Conservation (phyloP, 2,797 vertebrate genomes). For the Xenops minutus region DNA sequence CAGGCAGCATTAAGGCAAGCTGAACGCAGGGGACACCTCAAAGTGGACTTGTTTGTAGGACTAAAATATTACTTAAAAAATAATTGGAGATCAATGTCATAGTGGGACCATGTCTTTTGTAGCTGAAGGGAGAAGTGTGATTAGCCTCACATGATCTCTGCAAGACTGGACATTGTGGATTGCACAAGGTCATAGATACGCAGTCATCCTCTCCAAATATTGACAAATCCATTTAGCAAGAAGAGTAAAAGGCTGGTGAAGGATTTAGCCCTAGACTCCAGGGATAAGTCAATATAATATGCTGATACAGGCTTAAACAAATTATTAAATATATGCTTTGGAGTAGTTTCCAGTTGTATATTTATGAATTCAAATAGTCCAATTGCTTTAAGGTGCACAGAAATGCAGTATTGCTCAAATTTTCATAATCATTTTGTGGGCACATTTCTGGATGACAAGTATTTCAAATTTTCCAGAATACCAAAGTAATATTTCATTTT, state of each 20-base stretch:
- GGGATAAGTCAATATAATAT: background rate
- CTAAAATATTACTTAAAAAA: background rate
- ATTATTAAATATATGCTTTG: background rate
- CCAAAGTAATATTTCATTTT: background rate
- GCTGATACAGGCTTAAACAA: background rate
- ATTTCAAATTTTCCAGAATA: background rate
- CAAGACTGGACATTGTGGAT: background rate
- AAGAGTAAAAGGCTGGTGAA: background rate
- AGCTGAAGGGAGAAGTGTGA: background rate
- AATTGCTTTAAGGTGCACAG: background rate
- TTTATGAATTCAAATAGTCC: background rate
- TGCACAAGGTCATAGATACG: background rate
- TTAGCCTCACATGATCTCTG: background rate
- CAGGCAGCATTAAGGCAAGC: background rate
- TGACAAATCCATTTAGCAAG: background rate
- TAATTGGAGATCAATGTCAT: background rate
- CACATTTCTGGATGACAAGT: background rate
- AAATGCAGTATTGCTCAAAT: background rate
- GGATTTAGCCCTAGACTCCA: background rate
- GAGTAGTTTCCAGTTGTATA: background rate
- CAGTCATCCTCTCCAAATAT: background rate
- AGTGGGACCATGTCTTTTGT: accelerated
- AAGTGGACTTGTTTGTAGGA: background rate
- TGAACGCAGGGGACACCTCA: background rate
- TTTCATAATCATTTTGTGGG: background rate